phyloP scores from a whole-genome alignment of 2,797 vertebrate species.

The Coregonus suidteri region DNA sequence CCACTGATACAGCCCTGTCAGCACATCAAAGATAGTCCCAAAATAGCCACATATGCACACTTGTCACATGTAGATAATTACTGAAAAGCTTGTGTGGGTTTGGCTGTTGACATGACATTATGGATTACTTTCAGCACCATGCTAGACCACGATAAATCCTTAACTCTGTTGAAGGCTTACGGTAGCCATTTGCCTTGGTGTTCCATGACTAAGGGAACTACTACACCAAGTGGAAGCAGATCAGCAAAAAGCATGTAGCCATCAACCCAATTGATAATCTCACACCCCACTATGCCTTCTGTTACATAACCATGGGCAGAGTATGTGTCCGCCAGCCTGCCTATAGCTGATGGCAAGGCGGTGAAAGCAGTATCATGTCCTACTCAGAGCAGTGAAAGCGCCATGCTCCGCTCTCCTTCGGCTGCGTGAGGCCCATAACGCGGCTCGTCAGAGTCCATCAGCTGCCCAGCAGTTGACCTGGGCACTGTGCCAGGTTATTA shows the following conservation, averaged over 20 bases:
- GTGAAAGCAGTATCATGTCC: neutral
- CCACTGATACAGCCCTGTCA: constrained; percentile 10
- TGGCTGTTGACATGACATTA: constrained; percentile 17
- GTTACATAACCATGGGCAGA: constrained; percentile 40
- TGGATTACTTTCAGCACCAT: neutral
- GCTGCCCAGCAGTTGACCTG: constrained; percentile 25
- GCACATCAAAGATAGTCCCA: constrained; percentile 32
- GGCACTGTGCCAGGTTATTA: constrained; percentile 47
- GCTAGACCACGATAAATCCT: neutral
- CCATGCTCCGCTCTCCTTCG: constrained; percentile 26
- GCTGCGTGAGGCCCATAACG: constrained; percentile 13
- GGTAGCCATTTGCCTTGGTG: neutral
- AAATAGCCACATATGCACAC: constrained; percentile 20
- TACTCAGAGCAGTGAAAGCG: neutral
- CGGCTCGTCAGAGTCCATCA: constrained; percentile 35
- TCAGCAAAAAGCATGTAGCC: neutral
- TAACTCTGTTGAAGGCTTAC: neutral
- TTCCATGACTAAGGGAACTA: neutral
- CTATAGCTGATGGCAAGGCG: constrained; percentile 30
- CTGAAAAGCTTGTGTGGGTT: constrained; percentile 24
- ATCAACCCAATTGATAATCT: neutral
- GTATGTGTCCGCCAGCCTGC: neutral
- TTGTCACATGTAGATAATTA: neutral
- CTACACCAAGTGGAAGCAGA: neutral
- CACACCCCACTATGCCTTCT: neutral